Evolutionary conservation across 2,113 vertebrate species (phyloP).

Genomic region (Hirundichthys speculiger): DNA sequence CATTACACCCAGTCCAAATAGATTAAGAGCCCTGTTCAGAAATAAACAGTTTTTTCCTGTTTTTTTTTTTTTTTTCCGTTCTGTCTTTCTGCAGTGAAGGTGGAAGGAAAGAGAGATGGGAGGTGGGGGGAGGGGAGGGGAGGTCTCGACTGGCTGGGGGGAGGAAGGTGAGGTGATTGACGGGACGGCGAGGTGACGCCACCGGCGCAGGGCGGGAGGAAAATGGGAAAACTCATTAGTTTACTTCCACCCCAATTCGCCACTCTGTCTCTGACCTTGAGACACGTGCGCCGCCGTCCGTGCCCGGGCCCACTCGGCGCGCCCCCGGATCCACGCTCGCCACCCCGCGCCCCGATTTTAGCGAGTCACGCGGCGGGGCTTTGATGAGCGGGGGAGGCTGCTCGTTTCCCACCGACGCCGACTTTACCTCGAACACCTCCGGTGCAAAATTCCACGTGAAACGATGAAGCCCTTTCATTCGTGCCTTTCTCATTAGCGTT

Average conservation of each 20-base stretch:
- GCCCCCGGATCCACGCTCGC: neutral
- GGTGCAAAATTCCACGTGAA: too few species aligned
- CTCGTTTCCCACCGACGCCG: too few species aligned
- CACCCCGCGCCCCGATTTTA: conserved; percentile 27
- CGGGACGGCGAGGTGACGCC: conserved; percentile 74
- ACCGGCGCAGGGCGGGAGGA: conserved; percentile 59
- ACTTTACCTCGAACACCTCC: too few species aligned
- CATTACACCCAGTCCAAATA: conserved; percentile 81
- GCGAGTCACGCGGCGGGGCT: conserved; percentile 11
- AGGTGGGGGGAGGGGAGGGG: conserved; percentile 26
- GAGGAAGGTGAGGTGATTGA: conserved; percentile 53
- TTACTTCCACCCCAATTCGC: conserved; percentile 76
- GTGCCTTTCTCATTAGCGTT: too few species aligned
- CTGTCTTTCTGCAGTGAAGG: conserved; percentile 10
- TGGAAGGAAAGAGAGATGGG: conserved; percentile 2
- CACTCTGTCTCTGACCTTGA: conserved; percentile 77
- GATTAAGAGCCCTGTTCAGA: conserved; percentile 79
- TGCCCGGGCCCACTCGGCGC: conserved; percentile 6
- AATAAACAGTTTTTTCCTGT: conserved; percentile 73
- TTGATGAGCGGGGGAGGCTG: too few species aligned
- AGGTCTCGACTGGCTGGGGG: neutral
- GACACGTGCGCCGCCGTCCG: conserved; percentile 45
- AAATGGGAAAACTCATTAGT: conserved; percentile 80
- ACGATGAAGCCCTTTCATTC: too few species aligned
- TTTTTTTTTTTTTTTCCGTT: conserved; percentile 58